Base-by-base conservation (phyloP, 2,113 vertebrate genomes). In the Pseudorasbora parva region DNA sequence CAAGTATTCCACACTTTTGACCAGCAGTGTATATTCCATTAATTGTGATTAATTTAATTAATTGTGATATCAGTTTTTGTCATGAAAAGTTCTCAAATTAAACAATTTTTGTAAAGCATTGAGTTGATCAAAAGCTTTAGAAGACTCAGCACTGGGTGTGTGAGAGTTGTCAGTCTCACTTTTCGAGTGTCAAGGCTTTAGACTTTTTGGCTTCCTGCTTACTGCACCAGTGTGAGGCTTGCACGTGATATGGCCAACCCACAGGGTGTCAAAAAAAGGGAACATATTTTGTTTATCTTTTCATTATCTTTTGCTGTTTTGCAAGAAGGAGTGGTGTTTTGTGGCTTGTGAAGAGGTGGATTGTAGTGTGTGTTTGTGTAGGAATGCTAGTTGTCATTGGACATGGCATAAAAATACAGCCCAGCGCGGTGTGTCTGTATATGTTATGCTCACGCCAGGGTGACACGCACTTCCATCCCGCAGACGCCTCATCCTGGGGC, bases 381-480 rank as follows among this genome's bases (percentile, higher is more conserved):
- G n/a, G 23, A 73, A 51, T 19, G 81, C 37, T 60, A 51, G 21
- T 27, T 33, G 37, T 57, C 69, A 80, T 73, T 33, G 10, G 54
- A 47, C 21, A 23, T 23, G 54, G 73, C 54, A 87, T 89, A 88
- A 86, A 84, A 88, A 89, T 86, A 85, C 92, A 88, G 87, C 87
- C 83, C 83, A 88, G 85, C 21, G 84, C 86, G 86, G 85, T 78
- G 83, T 84, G 90, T 92, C 90, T 88, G 72, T 75, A 89, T 80
- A 54, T 86, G 86, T 92, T 91, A 91, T 74, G 82, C 69, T 93
- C 90, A 88, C 59, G 78, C 64, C 88, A 87, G 81, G 89, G 45
- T 82, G 84, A 60, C 54, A 72, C 66, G 8, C 4, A 19, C 87
- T 85, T 85, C 86, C 79, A 89, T 84, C 79, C 56, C 15, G 51